These are phyloP conservation scores for Rattus norvegicus DNA, from an alignment of 2,113 vertebrate species.

Conservation along the genomic window GRCr8 NC_086024.1:37750001-37750500, in stretches of 20 bases:
- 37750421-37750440: background rate
- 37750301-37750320: background rate
- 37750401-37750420: background rate
- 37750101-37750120: background rate
- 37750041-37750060: background rate
- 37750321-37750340: background rate
- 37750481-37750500: background rate
- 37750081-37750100: background rate
- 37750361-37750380: background rate
- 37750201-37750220: background rate
- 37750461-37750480: background rate
- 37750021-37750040: background rate
- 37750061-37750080: background rate
- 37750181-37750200: background rate
- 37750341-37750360: background rate
- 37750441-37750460: background rate
- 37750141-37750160: background rate
- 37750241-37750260: background rate
- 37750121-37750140: background rate
- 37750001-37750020: background rate
- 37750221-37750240: background rate
- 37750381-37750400: background rate
- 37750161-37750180: background rate
- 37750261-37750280: background rate
- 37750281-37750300: background rate